These are phyloP conservation scores for Leptura quadrifasciata DNA, from an alignment of 2,888 invertebrate species.

Conservation along the genomic window DNA sequence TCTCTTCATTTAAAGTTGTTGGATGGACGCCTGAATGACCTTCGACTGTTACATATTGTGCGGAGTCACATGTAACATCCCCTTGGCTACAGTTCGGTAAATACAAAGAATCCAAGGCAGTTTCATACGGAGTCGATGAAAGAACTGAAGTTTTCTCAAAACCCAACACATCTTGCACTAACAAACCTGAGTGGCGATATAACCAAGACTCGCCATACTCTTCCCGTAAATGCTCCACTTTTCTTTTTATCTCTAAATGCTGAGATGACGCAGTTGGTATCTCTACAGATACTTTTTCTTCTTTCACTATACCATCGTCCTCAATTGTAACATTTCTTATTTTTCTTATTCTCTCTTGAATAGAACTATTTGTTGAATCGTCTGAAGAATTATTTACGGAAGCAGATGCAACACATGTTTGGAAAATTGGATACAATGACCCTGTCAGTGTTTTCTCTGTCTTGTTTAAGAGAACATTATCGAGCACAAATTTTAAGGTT, in stretches of 20 bases:
- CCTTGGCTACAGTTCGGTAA: constrained; percentile 28
- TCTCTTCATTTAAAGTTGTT: constrained; percentile 26
- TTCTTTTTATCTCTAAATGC: constrained; percentile 58
- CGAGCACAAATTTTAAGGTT: constrained; percentile 76
- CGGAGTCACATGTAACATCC: constrained; percentile 20
- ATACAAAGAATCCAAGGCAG: constrained; percentile 37
- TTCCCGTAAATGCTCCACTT: constrained; percentile 76
- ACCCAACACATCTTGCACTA: constrained; percentile 77
- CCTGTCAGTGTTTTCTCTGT: constrained; percentile 75
- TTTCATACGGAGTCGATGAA: constrained; percentile 55
- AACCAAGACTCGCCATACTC: constrained; percentile 80
- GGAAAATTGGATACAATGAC: constrained; percentile 67
- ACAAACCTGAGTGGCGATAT: constrained; percentile 69
- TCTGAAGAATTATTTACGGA: constrained; percentile 53
- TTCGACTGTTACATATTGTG: constrained; percentile 43
- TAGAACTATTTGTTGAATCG: constrained; percentile 50
- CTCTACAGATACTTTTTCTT: constrained; percentile 58
- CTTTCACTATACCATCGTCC: constrained; percentile 70
- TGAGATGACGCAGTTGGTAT: constrained; percentile 60
- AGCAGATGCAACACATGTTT: constrained; percentile 41
- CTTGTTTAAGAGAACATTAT: constrained; percentile 75
- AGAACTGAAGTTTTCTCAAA: constrained; percentile 68
- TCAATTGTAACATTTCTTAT: constrained; percentile 72
- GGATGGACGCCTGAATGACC: constrained; percentile 11
- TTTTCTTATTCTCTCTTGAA: constrained; percentile 66